These are phyloP conservation scores for Incurvaria masculella DNA, from an alignment of 2,888 invertebrate species.

Conservation along the genomic window DNA sequence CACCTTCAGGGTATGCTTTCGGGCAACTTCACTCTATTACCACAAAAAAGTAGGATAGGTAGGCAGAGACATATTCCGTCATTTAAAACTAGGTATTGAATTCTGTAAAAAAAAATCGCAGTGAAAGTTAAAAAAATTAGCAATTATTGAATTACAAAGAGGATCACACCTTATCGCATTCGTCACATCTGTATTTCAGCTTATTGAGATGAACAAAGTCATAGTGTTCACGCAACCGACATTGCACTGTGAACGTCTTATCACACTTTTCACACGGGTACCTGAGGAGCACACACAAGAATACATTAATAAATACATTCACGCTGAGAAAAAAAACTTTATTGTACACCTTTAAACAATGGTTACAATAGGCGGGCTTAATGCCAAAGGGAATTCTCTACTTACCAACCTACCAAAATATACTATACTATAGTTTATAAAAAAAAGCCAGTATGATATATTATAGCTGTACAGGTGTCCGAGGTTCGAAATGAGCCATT, in stretches of 20 bases:
- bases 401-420: too few species aligned
- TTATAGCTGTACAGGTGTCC: too few species aligned
- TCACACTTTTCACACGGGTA: conserved; percentile 20
- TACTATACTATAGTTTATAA: too few species aligned
- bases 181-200: conserved; percentile 19
- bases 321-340: too few species aligned
- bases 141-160: not conserved
- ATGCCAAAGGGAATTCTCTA: too few species aligned
- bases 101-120: not conserved
- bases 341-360: too few species aligned
- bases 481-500: too few species aligned
- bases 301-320: too few species aligned
- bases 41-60: not conserved
- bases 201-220: conserved; percentile 19
- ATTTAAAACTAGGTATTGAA: not conserved
- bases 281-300: too few species aligned
- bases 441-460: too few species aligned
- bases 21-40: not conserved
- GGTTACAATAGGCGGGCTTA: too few species aligned
- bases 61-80: not conserved
- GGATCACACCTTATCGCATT: conserved; percentile 19
- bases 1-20: too few species aligned
- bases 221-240: conserved; percentile 21
- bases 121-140: not conserved
- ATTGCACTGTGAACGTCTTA: conserved; percentile 21